phyloP scores from a whole-genome alignment of 2,113 vertebrate genomes.

The Telmatochromis sp. region DNA sequence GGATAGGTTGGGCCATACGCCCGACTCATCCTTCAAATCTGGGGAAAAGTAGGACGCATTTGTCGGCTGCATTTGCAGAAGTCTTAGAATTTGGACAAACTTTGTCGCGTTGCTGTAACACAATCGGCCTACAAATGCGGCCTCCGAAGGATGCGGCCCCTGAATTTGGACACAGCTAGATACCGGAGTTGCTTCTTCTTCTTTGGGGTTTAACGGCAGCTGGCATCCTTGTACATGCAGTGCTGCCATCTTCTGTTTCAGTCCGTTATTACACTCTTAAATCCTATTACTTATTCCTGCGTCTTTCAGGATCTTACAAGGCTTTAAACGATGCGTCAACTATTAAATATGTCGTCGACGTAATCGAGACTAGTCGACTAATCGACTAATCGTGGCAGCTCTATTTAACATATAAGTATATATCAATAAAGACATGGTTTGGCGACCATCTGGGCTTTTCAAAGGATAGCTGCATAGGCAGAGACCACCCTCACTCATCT shows the following conservation, averaged over 20 bases:
- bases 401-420: neutral
- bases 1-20: neutral
- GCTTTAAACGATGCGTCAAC: neutral
- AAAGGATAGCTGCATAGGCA: neutral
- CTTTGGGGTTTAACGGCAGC: neutral
- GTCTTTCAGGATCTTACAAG: neutral
- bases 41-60: neutral
- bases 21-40: neutral
- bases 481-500: neutral
- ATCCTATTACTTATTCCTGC: rapidly evolving
- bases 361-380: neutral
- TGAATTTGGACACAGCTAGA: neutral
- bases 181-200: neutral
- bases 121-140: rapidly evolving
- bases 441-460: neutral
- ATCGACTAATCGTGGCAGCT: neutral
- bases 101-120: rapidly evolving
- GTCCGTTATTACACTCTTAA: neutral
- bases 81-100: neutral
- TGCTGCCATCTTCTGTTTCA: neutral
- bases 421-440: neutral
- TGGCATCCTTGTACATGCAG: neutral
- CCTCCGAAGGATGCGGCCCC: neutral
- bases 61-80: neutral
- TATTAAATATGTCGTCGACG: neutral